These are phyloP conservation scores for Zootermopsis nevadensis DNA, from an alignment of 2,888 invertebrate genomes.

Conservation along the genomic window DNA sequence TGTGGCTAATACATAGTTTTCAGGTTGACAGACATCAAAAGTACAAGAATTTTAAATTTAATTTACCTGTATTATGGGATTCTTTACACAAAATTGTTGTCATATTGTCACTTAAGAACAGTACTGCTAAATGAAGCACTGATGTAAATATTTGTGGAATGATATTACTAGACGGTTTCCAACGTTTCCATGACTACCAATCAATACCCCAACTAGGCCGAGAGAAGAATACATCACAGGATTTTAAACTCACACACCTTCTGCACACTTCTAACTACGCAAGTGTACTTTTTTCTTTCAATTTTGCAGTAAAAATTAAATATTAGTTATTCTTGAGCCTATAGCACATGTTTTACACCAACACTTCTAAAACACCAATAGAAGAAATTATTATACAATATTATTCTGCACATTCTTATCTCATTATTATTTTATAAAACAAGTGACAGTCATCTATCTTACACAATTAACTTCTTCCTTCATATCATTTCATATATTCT, in stretches of 20 bases:
- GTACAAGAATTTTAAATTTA: not conserved
- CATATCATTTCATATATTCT: not conserved
- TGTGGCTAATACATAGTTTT: not conserved
- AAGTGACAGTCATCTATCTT: conserved; percentile 11
- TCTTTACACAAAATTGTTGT: not conserved
- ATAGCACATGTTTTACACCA: conserved; percentile 22
- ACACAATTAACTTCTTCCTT: conserved; percentile 22
- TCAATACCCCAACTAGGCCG: not conserved
- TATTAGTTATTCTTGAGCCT: not conserved
- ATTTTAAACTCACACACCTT: not conserved
- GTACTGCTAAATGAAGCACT: conserved; percentile 1
- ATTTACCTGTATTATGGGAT: not conserved
- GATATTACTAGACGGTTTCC: not conserved
- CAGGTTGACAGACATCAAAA: not conserved
- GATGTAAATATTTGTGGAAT: not conserved
- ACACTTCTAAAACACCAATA: conserved; percentile 18
- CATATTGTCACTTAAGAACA: conserved; percentile 1
- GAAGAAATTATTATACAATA: conserved; percentile 35
- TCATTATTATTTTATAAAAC: conserved; percentile 20
- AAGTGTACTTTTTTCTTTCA: not conserved
- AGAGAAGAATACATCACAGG: not conserved
- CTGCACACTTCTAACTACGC: not conserved
- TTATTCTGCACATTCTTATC: conserved; percentile 1
- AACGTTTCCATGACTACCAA: not conserved
- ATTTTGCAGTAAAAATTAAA: not conserved